Evolutionary conservation across 2,113 vertebrate species (phyloP).

Genomic region (Ameiurus melas): DNA sequence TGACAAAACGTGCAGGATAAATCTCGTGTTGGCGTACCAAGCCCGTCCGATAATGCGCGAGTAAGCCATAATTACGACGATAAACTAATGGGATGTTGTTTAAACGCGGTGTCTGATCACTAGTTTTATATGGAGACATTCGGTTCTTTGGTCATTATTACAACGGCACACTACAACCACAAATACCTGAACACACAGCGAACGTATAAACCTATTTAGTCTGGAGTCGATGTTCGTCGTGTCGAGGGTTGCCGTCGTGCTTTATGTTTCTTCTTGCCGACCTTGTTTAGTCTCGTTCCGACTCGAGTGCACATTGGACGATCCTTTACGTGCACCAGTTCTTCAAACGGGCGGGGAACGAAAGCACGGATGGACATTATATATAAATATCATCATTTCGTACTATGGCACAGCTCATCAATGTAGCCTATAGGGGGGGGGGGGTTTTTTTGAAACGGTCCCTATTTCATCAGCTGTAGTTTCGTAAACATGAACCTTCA

Average conservation of each 20-base stretch:
- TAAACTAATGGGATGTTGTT: background rate
- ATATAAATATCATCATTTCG: background rate
- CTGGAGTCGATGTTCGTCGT: background rate
- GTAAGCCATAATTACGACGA: background rate
- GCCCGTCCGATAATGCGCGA: background rate
- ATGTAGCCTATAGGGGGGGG: too few species aligned
- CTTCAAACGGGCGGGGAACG: background rate
- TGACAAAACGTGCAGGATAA: background rate
- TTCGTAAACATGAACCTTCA: background rate
- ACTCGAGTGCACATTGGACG: background rate
- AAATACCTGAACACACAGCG: background rate
- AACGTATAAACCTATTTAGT: background rate
- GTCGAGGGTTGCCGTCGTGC: background rate
- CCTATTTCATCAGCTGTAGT: background rate
- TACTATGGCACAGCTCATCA: background rate
- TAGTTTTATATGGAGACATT: background rate
- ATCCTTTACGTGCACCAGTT: background rate
- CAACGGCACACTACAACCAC: background rate
- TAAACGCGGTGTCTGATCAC: background rate
- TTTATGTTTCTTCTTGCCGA: background rate
- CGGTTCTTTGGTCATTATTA: background rate
- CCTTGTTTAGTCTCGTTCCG: background rate
- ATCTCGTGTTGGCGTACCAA: background rate
- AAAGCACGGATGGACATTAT: background rate
- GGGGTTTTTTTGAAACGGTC: background rate